Evolutionary conservation across 2,888 invertebrate genomes (phyloP).

Genomic region (Asteroscopus sphinx): DNA sequence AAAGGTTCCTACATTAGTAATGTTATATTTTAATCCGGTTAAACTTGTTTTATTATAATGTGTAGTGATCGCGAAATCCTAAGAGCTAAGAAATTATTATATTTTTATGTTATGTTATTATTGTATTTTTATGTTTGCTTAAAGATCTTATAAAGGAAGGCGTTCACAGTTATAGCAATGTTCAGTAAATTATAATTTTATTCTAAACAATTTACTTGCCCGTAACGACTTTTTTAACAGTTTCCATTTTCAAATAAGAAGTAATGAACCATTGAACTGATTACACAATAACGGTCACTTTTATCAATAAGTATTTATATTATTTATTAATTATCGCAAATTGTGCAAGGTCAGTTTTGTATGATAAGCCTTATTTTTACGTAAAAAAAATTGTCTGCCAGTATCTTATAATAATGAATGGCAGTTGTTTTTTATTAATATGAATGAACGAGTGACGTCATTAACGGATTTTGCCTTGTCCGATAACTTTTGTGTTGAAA

Average conservation of each 20-base stretch:
- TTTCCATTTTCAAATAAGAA: conserved; percentile 8
- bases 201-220: too few relatives aligned
- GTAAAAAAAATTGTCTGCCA: not conserved
- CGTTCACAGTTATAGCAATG: not conserved
- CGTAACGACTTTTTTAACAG: conserved; percentile 3
- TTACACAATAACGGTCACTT: conserved; percentile 21
- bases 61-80: too few relatives aligned
- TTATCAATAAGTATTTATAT: conserved; percentile 29
- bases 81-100: too few relatives aligned
- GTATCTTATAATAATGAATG: not conserved
- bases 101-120: too few relatives aligned
- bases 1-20: too few relatives aligned
- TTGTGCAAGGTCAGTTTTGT: conserved; percentile 44
- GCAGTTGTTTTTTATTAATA: not conserved
- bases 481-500: not conserved
- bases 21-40: too few relatives aligned
- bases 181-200: not conserved
- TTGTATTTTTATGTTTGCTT: too few relatives aligned
- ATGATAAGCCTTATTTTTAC: conserved; percentile 13
- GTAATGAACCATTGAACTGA: not conserved
- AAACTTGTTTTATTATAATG: too few relatives aligned
- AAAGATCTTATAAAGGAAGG: too few relatives aligned
- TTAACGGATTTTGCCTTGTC: conserved; percentile 12
- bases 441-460: conserved; percentile 37
- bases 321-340: conserved; percentile 23